Evolutionary conservation across 2,888 invertebrate species (phyloP).

Genomic region (Criorhina ranunculi): DNA sequence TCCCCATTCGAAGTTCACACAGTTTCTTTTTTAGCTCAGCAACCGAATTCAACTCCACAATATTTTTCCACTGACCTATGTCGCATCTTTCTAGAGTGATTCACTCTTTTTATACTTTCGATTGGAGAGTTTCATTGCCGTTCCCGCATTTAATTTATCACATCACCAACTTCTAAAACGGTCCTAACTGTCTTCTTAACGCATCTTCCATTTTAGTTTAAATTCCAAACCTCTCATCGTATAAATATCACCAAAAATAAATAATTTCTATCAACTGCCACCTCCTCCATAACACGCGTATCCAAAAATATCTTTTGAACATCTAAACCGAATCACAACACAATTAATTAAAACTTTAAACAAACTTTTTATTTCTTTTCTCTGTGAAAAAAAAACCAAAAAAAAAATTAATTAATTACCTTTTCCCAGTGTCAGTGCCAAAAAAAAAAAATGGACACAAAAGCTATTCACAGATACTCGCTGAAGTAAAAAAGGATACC

Average conservation of each 20-base stretch:
- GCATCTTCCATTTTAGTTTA: not conserved
- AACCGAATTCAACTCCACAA: too few relatives aligned
- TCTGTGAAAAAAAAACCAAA: too few relatives aligned
- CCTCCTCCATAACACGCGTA: not conserved
- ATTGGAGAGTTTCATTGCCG: too few relatives aligned
- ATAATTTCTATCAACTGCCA: not conserved
- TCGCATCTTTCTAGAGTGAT: too few relatives aligned
- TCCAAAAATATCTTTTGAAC: not conserved
- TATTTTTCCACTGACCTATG: too few relatives aligned
- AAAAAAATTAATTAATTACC: constrained; percentile 15
- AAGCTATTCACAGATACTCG: not conserved
- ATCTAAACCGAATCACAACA: not conserved
- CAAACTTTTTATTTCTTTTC: not conserved
- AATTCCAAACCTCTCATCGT: not conserved
- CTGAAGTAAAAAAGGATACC: constrained; percentile 2
- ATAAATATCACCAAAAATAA: not conserved
- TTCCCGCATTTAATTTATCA: too few relatives aligned
- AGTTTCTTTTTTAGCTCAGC: too few relatives aligned
- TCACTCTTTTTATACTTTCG: too few relatives aligned
- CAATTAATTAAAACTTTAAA: constrained; percentile 12
- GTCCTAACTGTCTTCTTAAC: too few relatives aligned
- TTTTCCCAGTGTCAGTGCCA: constrained; percentile 8
- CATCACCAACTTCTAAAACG: too few relatives aligned
- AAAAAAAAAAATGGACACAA: constrained; percentile 3
- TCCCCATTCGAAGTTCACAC: too few relatives aligned